Evolutionary conservation across 2,797 vertebrate genomes (phyloP).

Genomic region (Choloepus didactylus): DNA sequence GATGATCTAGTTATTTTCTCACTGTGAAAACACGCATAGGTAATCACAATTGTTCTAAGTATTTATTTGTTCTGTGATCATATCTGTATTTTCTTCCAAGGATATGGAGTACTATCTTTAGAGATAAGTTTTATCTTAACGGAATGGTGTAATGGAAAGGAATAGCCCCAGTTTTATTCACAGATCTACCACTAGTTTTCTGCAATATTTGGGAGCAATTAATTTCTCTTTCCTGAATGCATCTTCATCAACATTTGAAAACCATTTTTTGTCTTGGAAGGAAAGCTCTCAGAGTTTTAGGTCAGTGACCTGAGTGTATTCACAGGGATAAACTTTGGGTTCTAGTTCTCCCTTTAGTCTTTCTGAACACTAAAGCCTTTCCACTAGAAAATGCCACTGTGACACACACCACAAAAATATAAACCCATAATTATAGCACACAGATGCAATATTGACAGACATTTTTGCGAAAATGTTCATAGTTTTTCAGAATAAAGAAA

Average conservation of each 20-base stretch:
- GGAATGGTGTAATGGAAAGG: background rate
- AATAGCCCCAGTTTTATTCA: background rate
- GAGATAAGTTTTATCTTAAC: background rate
- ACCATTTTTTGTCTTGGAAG: background rate
- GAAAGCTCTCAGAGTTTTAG: background rate
- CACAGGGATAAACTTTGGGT: accelerated
- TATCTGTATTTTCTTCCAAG: background rate
- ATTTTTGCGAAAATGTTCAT: background rate
- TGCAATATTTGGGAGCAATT: background rate
- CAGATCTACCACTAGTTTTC: background rate
- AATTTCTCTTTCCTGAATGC: background rate
- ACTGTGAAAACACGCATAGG: background rate
- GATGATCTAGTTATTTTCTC: background rate
- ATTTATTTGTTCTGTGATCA: background rate
- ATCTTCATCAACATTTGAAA: background rate
- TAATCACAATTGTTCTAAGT: background rate
- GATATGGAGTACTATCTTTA: background rate
- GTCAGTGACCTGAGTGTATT: background rate
- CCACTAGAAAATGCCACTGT: background rate
- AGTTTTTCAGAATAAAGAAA: background rate
- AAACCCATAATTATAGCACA: accelerated
- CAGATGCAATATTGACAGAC: accelerated
- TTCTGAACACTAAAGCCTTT: accelerated
- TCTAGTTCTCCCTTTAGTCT: accelerated
- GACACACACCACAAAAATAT: background rate